A percentile compares a stretch with the other conserved stretches of the same genome.
These are phyloP conservation scores for Schizothorax lantsangensis DNA, from an alignment of 2,797 vertebrate species.

Conservation along the genomic window DNA sequence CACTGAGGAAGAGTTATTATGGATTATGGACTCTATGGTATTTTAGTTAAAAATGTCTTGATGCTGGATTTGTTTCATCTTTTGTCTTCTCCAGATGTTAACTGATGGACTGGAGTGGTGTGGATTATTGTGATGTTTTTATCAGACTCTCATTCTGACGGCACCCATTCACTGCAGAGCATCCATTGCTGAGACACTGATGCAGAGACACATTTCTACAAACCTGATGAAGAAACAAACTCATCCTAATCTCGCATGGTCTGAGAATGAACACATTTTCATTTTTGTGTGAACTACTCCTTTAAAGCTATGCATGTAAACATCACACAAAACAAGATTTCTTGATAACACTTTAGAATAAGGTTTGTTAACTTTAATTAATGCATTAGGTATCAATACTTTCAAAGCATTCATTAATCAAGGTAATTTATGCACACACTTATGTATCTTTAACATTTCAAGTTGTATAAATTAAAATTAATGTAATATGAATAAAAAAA, in stretches of 20 bases:
- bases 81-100: no score
- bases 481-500: no score
- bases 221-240: no score
- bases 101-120: background rate
- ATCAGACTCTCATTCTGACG: background rate
- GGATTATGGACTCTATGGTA: no score
- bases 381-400: background rate
- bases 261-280: background rate
- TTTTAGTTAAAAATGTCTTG: no score
- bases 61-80: no score
- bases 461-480: background rate
- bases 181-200: background rate
- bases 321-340: background rate
- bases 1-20: no score
- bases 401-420: background rate
- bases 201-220: no score
- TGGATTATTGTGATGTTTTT: background rate
- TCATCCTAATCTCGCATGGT: fast-evolving
- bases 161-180: background rate
- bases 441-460: background rate
- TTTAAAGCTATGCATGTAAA: background rate
- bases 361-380: background rate
- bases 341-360: background rate
- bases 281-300: background rate
- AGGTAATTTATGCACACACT: background rate